Base-by-base conservation (phyloP, 2,888 invertebrate species). In the Danaus chrysippus region DNA sequence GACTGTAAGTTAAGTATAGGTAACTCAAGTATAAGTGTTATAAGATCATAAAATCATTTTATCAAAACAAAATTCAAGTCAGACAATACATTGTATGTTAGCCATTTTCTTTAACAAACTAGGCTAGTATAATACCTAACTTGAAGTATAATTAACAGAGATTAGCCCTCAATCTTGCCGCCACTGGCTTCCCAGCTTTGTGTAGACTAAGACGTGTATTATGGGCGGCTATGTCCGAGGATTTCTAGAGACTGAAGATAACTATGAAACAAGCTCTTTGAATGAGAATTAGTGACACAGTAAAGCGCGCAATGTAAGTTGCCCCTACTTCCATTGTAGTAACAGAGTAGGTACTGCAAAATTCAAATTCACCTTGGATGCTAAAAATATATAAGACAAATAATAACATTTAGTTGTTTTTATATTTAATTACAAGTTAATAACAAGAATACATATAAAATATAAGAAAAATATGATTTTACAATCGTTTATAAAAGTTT, bases 61-160 rank as follows among this genome's bases (percentile, higher is more conserved):
- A 6, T 13, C 13, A 46, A 8, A 46, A 49, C 17, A 49, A 17
- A 49, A 17, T 10, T 49, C 10, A 17, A 49, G 49, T 17, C 10
- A 17, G 11, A 17, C 15, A 17, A 49, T 17, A 11, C 49, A 49
- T 49, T 49, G 17, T 49, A 59, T 54, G 54, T 53, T 34, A 34
- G 15, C 46, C 10, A 42, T 42, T 49, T 58, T 58, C 42, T 52
- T 53, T 57, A 58, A 46, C 54, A 15, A 52, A 12, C 11, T 44
- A 8, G 63, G 64, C 60, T 63, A 62, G 56, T 54, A 58, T 62
- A 66, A 67, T 63, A 68, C 69, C 70, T 73, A 42, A 53, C 62
- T 72, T 70, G 73, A 65, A 68, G 69, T 74, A 77, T 81, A 78
- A 83, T 83, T 82, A 83, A 81, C 78, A 70, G 68, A 81, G 82